Conservation (phyloP, 2,113 vertebrate species). For the Struthio camelus region DNA sequence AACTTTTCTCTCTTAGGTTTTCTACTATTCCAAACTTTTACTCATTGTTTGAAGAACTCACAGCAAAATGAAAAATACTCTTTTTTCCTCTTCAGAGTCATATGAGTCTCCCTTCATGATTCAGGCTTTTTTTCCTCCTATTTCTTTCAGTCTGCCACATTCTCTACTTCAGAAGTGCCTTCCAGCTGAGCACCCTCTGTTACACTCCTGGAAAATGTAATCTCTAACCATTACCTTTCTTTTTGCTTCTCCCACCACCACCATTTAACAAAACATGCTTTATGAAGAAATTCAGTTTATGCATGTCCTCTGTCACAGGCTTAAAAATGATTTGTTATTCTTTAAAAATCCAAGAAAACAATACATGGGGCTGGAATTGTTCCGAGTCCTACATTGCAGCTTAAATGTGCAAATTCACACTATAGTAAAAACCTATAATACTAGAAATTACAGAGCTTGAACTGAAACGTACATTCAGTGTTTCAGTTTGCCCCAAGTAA, state of each 20-base stretch:
- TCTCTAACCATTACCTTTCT: background rate
- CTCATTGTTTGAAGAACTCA: background rate
- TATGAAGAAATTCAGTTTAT: background rate
- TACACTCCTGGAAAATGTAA: background rate
- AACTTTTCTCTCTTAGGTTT: background rate
- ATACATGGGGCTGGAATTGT: background rate
- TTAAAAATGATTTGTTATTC: background rate
- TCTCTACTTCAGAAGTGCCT: background rate
- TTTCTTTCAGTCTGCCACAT: background rate
- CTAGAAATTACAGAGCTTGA: background rate
- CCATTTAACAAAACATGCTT: background rate
- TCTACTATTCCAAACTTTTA: background rate
- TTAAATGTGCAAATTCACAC: background rate
- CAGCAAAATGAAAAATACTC: background rate
- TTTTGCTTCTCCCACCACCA: background rate
- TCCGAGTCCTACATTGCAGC: background rate
- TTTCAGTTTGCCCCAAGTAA: background rate
- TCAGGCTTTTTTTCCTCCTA: background rate
- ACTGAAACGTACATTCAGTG: background rate
- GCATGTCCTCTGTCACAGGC: background rate
- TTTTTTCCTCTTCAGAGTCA: background rate
- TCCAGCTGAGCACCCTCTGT: background rate
- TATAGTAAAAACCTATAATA: background rate
- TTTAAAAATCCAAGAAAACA: background rate
- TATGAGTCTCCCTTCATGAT: background rate